Conservation (phyloP, 2,888 invertebrate genomes). For the Dysmachus trigonus region DNA sequence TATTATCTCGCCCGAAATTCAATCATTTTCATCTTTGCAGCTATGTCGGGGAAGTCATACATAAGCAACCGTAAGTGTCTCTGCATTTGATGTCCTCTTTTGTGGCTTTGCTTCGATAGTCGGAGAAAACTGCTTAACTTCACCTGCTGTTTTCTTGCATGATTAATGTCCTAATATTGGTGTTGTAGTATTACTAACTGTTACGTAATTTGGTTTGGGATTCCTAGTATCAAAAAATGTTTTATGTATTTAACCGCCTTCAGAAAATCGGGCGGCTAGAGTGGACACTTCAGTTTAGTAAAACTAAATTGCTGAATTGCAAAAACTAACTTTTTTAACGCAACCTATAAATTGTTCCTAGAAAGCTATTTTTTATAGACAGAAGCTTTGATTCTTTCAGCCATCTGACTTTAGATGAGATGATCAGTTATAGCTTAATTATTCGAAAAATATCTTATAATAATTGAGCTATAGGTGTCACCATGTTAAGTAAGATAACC, state of each 20-base stretch:
- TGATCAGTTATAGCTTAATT: background rate
- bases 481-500: too few species aligned
- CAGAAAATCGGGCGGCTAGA: background rate
- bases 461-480: too few species aligned
- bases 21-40: slow-evolving; percentile 62
- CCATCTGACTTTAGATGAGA: background rate
- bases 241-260: background rate
- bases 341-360: background rate
- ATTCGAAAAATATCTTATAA: background rate
- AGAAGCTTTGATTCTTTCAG: background rate
- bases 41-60: slow-evolving; percentile 76
- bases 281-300: background rate
- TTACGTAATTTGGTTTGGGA: background rate
- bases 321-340: background rate
- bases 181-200: background rate
- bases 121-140: background rate
- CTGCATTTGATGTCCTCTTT: slow-evolving; percentile 41
- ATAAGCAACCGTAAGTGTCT: slow-evolving; percentile 76
- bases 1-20: background rate
- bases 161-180: background rate
- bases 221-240: background rate
- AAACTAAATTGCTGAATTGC: background rate
- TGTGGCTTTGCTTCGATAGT: background rate
- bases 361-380: background rate
- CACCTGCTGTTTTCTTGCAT: background rate